Conservation (phyloP, 2,113 vertebrate genomes). For the Notiomystis cincta region DNA sequence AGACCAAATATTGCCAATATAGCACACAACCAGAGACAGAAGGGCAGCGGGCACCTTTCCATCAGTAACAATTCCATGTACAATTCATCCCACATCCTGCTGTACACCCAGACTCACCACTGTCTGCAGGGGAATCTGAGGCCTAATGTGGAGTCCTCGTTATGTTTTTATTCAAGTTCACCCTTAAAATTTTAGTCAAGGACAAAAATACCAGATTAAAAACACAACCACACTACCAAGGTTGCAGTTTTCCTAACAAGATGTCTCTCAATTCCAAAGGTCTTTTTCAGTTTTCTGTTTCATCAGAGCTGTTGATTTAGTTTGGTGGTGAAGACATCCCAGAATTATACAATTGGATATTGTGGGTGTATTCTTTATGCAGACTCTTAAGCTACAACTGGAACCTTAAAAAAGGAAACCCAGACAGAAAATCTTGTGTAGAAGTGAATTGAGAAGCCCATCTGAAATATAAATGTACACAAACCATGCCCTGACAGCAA, state of each 20-base stretch:
- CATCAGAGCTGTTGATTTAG: background rate
- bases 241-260: background rate
- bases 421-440: background rate
- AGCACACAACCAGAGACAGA: background rate
- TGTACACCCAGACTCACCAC: background rate
- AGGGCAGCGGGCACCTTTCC: background rate
- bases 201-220: background rate
- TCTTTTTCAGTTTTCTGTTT: background rate
- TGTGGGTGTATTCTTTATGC: background rate
- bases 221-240: background rate
- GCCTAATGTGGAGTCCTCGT: accelerated
- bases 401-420: background rate
- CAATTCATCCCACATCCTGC: background rate
- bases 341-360: background rate
- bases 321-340: background rate
- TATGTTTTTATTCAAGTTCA: accelerated
- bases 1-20: background rate
- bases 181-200: background rate
- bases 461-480: background rate
- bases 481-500: background rate
- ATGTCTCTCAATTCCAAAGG: background rate
- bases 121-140: accelerated
- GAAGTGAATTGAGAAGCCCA: background rate
- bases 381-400: background rate
- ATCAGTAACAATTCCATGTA: background rate